Evolutionary conservation across 30 jellyfish, hydroid and myxozoan genomes (phyloP), one percentile per base, ranked within the genome.

Genomic region (Pelagia noctiluca): DNA sequence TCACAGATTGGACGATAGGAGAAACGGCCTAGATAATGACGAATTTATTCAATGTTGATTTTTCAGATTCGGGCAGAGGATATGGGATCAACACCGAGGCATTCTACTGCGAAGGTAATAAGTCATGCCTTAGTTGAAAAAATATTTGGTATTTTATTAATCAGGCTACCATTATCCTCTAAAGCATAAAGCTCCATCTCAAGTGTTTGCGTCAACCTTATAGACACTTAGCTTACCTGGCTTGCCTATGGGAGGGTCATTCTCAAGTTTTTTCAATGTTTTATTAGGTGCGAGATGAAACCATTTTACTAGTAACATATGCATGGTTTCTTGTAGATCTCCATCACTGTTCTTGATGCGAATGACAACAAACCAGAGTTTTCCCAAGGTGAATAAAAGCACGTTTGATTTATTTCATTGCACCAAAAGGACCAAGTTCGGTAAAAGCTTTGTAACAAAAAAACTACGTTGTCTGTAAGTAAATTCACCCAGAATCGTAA

Each of bases 341-440:
- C 3, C 62, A 75, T 86, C 18, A 74, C 96, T 0, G 91, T 91
- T 5, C 54, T 62, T 4, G 94, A 91, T 33, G 85, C 91, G 31
- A 91, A 91, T 63, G 98, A 91, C 68, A 91, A 84, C 79, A 72
- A 75, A 5, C 98, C 98, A 8, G 19, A 60, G 13, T 84, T 85
- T 52, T 25, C 35, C 24, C 68, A 80, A 26, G 85, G 92, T 79
- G 24, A 22, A 75, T 69, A n/a, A n/a, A n/a, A n/a, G n/a, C n/a
- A n/a, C n/a, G n/a, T n/a, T n/a, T n/a, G n/a, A 28, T 13, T 18
- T 0, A 35, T 21, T 47, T 73, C 61, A 0, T 36, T 2, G 54
- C 72, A 13, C 50, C 26, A 32, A 0, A 2, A 30, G 29, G 18
- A 31, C 10, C 32, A 30, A 23, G 10, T 24, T 23, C 11, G 13